Percentiles rank a stretch among this genome's conserved stretches.
These are phyloP conservation scores for Ondatra zibethicus DNA, from an alignment of 2,113 vertebrate species.

Conservation along the genomic window DNA sequence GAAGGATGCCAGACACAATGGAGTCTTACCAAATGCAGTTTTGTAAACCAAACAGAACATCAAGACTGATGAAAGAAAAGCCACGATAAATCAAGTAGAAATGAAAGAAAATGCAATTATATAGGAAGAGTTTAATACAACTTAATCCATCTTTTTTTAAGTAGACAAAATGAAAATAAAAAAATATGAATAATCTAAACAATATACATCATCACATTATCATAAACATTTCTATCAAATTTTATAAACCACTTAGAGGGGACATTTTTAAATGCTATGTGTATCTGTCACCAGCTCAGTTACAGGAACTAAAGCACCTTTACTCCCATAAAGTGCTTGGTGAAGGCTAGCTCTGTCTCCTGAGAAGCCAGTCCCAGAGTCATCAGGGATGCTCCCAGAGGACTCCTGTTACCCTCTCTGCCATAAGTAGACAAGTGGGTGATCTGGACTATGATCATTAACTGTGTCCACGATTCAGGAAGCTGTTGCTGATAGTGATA, in stretches of 20 bases:
- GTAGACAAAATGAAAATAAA: not conserved
- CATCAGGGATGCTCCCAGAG: not conserved
- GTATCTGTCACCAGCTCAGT: not conserved
- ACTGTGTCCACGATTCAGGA: not conserved
- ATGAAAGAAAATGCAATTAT: not conserved
- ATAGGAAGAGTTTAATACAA: not conserved
- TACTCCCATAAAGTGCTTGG: not conserved
- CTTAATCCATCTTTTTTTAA: not conserved
- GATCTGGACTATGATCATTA: not conserved
- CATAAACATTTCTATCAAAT: not conserved
- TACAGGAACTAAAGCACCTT: not conserved
- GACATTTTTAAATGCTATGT: not conserved
- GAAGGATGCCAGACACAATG: not conserved
- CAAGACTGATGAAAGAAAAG: constrained; percentile 13
- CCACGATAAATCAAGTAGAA: constrained; percentile 25
- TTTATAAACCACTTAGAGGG: constrained; percentile 7
- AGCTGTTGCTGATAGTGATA: not conserved
- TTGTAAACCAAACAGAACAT: not conserved
- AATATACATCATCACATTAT: constrained; percentile 6
- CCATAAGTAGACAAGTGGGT: not conserved
- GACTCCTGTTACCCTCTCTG: not conserved
- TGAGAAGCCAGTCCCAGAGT: not conserved
- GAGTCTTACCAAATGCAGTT: constrained; percentile 31
- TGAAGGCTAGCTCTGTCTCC: not conserved
- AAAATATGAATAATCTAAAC: not conserved